These are phyloP conservation scores for Diorhabda sublineata DNA, from an alignment of 1,140 invertebrate species.

Conservation along the genomic window DNA sequence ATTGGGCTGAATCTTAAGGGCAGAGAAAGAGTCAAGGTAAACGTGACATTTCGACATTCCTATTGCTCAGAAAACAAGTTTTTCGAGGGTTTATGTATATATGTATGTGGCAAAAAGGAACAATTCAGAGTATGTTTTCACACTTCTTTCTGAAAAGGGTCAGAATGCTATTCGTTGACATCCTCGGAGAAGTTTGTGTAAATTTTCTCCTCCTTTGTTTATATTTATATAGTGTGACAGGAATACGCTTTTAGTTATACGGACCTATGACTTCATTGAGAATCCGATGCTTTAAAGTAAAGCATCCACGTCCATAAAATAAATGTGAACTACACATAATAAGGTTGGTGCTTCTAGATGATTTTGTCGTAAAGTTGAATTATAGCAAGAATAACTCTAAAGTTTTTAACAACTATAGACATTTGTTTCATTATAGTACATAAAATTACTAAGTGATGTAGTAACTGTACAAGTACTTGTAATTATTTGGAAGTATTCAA, in stretches of 20 bases:
- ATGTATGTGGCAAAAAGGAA: neutral
- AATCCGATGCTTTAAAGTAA: too few species aligned
- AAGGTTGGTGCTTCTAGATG: too few species aligned
- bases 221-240: slow-evolving; percentile 2
- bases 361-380: too few species aligned
- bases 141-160: neutral
- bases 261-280: too few species aligned
- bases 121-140: neutral
- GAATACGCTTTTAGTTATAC: neutral
- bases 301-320: too few species aligned
- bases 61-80: neutral
- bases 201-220: neutral
- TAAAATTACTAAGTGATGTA: too few species aligned
- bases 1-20: neutral
- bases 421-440: too few species aligned
- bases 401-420: too few species aligned
- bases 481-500: too few species aligned
- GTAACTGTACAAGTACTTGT: too few species aligned
- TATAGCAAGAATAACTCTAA: too few species aligned
- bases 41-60: neutral
- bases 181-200: neutral
- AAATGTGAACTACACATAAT: too few species aligned
- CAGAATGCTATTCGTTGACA: neutral
- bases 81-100: neutral
- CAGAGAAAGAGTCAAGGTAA: neutral